Base-by-base conservation (phyloP, 92 coral and sea anemone genomes). In the Zoanthus sociatus region DNA sequence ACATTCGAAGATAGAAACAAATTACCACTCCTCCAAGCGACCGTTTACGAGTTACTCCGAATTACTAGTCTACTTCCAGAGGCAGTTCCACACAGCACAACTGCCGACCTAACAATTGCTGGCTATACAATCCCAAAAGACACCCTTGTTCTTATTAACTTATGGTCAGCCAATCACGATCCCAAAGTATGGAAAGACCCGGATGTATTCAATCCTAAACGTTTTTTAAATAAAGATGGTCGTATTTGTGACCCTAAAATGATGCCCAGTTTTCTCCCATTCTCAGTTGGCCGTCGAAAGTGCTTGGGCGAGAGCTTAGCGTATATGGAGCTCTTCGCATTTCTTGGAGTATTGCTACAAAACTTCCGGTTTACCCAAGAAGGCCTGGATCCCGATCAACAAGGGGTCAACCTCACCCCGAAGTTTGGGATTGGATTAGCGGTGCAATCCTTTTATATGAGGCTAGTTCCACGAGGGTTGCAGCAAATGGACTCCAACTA, bases 51-150 rank as follows among this genome's bases (percentile, higher is more conserved):
- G 82, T 61, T 92, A 20, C 56, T 92, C 17, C 90, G 98, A 55
- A 82, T 91, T 74, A 88, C 88, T 20, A 68, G 89, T 18, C 26
- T 94, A 37, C 88, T 77, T 33, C 95, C 98, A 10, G 73, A 84
- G 7, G 42, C 95, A 0, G 37, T 94, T 1, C 98, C 95, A 14
- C 98, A 93, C 75, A 90, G 94, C 60, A 91, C 95, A 3, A 90
- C 90, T 70, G 50, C 84, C 9, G 98, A 94, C 53, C 86, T 90
- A 11, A 37, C 55, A 21, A 46, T 92, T 42, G 78, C 90, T 46
- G 95, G 94, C 55, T 94, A 86, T 82, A 86, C 69, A 18, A 89
- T 94, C 50, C 98, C 95, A 1, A 91, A 92, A 89, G 98, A 89
- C 83, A 93, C 98, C 1, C 77, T 93, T 6, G 92, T 94, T 12